Percentiles rank a stretch among this genome's conserved stretches.
Evolutionary conservation across 2,888 invertebrate species (phyloP).

Genomic region (Ceraclea dissimilis): DNA sequence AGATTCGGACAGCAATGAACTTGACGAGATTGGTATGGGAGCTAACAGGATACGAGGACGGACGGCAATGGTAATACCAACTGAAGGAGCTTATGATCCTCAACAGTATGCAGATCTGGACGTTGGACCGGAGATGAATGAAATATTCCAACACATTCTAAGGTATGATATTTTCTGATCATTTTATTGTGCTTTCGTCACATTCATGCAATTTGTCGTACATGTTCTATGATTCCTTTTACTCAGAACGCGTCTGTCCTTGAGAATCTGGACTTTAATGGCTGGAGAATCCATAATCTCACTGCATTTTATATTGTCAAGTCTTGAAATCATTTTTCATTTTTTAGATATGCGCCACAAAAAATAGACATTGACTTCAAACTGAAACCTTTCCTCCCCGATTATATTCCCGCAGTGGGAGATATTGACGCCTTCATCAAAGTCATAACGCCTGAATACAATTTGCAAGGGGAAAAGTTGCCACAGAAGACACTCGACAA

Average conservation of each 20-base stretch:
- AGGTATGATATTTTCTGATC: slow-evolving; percentile 62
- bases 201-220: too few species aligned
- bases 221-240: too few species aligned
- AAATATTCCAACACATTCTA: slow-evolving; percentile 87
- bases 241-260: too few species aligned
- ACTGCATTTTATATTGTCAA: too few species aligned
- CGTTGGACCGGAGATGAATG: slow-evolving; percentile 78
- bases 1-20: slow-evolving; percentile 42
- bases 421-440: slow-evolving; percentile 98
- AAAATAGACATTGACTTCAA: slow-evolving; percentile 83
- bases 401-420: slow-evolving; percentile 95
- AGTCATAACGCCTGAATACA: slow-evolving; percentile 72
- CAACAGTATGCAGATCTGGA: slow-evolving; percentile 75
- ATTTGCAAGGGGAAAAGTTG: slow-evolving; percentile 34
- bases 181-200: too few species aligned
- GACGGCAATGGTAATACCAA: slow-evolving; percentile 38
- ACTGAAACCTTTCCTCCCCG: slow-evolving; percentile 90
- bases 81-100: slow-evolving; percentile 67
- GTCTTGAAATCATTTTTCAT: too few species aligned
- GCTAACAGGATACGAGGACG: slow-evolving; percentile 30
- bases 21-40: slow-evolving; percentile 28
- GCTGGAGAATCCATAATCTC: too few species aligned
- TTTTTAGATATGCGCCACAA: slow-evolving; percentile 81
- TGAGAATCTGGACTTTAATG: too few species aligned
- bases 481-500: slow-evolving; percentile 47